Evolutionary conservation across 2,113 vertebrate species (phyloP).

Genomic region (Phocoena sinus): DNA sequence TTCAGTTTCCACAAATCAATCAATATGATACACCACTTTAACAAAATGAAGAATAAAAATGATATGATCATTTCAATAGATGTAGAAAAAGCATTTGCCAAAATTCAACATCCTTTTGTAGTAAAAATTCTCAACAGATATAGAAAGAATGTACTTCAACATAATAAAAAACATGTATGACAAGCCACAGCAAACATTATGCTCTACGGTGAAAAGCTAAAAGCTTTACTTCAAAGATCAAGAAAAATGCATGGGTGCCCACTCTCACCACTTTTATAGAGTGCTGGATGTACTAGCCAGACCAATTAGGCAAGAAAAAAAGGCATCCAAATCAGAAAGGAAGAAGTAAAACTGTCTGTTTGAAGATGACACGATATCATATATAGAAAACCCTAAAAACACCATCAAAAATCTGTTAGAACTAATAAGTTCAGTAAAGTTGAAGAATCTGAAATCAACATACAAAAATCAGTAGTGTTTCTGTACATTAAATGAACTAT

Average conservation of each 20-base stretch:
- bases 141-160: not conserved
- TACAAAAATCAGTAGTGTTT: not conserved
- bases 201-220: too few species aligned
- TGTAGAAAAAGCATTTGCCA: not conserved
- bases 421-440: not conserved
- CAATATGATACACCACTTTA: not conserved
- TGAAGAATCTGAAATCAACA: not conserved
- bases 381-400: not conserved
- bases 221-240: not conserved
- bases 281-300: not conserved
- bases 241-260: not conserved
- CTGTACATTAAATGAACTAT: not conserved
- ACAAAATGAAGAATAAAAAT: not conserved
- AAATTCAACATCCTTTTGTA: not conserved
- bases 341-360: not conserved
- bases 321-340: not conserved
- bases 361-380: not conserved
- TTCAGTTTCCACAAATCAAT: not conserved
- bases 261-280: not conserved
- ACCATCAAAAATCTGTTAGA: not conserved
- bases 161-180: too few species aligned
- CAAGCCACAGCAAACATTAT: too few species aligned
- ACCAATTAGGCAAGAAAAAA: not conserved
- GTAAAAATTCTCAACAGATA: not conserved
- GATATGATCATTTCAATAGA: not conserved